Conservation (phyloP, 2,888 invertebrate genomes). For the Odontocolon sp. region DNA sequence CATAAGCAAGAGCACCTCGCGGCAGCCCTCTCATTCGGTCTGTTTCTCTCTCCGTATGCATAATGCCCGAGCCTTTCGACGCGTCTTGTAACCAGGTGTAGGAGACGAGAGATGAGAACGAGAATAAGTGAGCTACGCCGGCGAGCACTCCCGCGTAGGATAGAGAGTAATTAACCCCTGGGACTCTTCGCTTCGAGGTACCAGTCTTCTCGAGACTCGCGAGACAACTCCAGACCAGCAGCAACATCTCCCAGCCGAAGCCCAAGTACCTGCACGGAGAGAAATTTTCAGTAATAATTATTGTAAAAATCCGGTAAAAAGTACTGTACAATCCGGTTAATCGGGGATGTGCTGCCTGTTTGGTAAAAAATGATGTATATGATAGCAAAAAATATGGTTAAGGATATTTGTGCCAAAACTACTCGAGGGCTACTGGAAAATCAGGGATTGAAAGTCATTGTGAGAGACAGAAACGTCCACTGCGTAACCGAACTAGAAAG, state of each 20-base stretch:
- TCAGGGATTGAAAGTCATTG: too few relatives aligned
- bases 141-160: slow-evolving; percentile 23
- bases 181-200: slow-evolving; percentile 34
- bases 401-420: too few relatives aligned
- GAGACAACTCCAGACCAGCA: background rate
- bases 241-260: background rate
- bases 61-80: slow-evolving; percentile 68
- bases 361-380: too few relatives aligned
- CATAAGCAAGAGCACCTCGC: slow-evolving; percentile 74
- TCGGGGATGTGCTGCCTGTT: too few relatives aligned
- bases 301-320: too few relatives aligned
- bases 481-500: too few relatives aligned
- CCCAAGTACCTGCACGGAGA: too few relatives aligned
- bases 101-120: slow-evolving; percentile 32
- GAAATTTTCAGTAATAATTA: too few relatives aligned
- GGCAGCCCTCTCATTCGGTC: slow-evolving; percentile 33
- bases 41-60: slow-evolving; percentile 72
- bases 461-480: too few relatives aligned
- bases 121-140: slow-evolving; percentile 36
- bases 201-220: slow-evolving; percentile 4
- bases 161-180: slow-evolving; percentile 55
- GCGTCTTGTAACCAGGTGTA: slow-evolving; percentile 55
- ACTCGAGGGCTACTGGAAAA: too few relatives aligned
- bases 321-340: too few relatives aligned
- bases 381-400: too few relatives aligned